Percentiles rank a stretch among this genome's conserved stretches.
Conservation (phyloP, 2,113 vertebrate species). For the Oxyura jamaicensis region DNA sequence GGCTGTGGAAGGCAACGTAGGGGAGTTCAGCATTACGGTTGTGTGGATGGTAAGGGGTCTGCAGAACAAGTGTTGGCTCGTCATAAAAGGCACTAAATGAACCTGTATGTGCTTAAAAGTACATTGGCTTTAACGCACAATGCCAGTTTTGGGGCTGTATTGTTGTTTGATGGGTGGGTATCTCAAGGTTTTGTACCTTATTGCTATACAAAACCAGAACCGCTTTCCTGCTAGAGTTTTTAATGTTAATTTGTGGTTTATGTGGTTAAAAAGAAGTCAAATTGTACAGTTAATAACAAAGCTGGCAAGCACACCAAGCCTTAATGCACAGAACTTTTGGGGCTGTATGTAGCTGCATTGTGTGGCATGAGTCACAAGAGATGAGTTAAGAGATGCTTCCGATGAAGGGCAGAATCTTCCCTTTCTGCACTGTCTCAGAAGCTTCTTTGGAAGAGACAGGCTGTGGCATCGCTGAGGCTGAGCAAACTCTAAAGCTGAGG, state of each 20-base stretch:
- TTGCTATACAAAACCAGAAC: not conserved
- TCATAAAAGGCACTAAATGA: not conserved
- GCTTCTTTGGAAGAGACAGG: rapidly evolving
- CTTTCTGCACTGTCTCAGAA: not conserved
- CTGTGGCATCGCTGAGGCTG: not conserved
- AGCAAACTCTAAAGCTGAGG: not conserved
- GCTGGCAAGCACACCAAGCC: not conserved
- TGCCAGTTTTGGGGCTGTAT: not conserved
- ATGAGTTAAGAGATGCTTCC: not conserved
- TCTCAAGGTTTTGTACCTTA: not conserved
- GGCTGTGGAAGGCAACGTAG: not conserved
- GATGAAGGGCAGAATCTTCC: not conserved
- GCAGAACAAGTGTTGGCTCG: not conserved
- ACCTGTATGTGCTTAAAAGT: not conserved
- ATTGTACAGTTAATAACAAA: not conserved
- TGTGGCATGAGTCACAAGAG: not conserved
- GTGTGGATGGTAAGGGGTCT: not conserved
- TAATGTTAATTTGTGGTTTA: not conserved
- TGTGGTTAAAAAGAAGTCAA: not conserved
- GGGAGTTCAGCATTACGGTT: not conserved
- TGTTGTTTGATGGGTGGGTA: not conserved
- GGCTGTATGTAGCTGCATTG: not conserved
- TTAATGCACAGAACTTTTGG: not conserved
- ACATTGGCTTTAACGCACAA: not conserved
- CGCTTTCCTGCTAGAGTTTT: not conserved